Conservation (phyloP, 2,113 vertebrate genomes). For the Cololabis saira region DNA sequence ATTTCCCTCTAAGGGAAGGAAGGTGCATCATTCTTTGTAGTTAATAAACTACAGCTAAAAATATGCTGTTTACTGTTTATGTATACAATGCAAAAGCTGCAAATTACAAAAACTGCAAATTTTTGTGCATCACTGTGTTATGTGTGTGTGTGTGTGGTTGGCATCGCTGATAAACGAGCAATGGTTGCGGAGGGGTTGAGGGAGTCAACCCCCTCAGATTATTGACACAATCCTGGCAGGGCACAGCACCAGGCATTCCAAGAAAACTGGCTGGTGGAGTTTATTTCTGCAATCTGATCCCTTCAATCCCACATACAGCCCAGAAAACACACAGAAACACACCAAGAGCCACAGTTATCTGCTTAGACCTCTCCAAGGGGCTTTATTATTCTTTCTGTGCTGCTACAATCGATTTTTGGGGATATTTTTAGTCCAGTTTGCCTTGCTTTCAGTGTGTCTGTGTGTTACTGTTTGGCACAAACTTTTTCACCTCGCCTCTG, state of each 20-base stretch:
- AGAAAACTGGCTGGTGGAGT: conserved; percentile 57
- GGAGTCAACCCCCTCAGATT: conserved; percentile 64
- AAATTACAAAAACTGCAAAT: conserved; percentile 3
- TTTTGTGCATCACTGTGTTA: conserved; percentile 12
- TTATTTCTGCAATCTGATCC: conserved; percentile 68
- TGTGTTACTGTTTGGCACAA: conserved; percentile 25
- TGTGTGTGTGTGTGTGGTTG: conserved; percentile 55
- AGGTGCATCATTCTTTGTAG: no score
- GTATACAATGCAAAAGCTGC: neutral
- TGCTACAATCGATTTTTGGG: conserved; percentile 27
- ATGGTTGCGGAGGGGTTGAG: conserved; percentile 60
- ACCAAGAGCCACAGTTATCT: conserved; percentile 42
- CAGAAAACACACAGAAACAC: conserved; percentile 42
- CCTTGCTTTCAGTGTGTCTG: conserved; percentile 36
- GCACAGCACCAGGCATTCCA: conserved; percentile 48
- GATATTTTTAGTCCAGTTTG: conserved; percentile 28
- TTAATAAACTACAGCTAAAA: no score
- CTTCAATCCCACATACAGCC: conserved; percentile 23
- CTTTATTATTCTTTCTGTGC: conserved; percentile 18
- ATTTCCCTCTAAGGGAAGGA: no score
- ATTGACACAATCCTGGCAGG: conserved; percentile 78
- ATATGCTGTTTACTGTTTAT: no score
- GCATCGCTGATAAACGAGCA: conserved; percentile 67
- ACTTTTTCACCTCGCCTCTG: no score
- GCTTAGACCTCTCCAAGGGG: conserved; percentile 21